phyloP scores from a whole-genome alignment of 2,797 vertebrate species.

The Premnoplex brunnescens region DNA sequence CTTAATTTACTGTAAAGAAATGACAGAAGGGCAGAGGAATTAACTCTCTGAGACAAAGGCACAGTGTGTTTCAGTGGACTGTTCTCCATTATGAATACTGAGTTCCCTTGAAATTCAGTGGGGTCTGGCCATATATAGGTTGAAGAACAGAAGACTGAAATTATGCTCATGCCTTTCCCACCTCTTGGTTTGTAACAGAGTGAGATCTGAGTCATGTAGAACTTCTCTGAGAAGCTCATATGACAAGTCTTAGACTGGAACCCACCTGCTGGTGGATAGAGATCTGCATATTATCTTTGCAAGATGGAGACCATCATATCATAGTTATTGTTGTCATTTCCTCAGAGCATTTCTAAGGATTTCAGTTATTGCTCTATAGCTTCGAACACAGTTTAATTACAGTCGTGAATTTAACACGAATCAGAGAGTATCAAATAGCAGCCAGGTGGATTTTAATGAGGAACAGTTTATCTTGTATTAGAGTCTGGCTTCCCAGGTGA shows the following conservation, averaged over 20 bases:
- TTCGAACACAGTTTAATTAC: neutral
- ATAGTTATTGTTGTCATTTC: neutral
- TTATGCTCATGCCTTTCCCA: neutral
- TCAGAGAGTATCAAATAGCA: neutral
- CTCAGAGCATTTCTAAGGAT: neutral
- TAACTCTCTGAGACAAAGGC: neutral
- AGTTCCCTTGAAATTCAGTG: neutral
- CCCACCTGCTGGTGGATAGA: neutral
- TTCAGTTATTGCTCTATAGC: neutral
- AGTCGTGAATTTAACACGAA: neutral
- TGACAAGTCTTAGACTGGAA: neutral
- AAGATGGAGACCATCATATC: neutral
- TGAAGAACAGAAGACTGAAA: neutral
- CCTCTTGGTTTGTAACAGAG: neutral
- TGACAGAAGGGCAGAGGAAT: neutral
- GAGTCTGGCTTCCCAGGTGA: neutral
- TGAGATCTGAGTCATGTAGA: neutral
- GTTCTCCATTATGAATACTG: neutral
- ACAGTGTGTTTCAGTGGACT: neutral
- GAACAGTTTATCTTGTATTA: neutral
- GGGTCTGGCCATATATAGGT: neutral
- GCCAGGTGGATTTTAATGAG: neutral
- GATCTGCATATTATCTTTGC: neutral
- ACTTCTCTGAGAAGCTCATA: neutral
- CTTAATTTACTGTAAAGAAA: neutral